phyloP scores from a whole-genome alignment of 2,888 invertebrate genomes.

The Yponomeuta malinellus region DNA sequence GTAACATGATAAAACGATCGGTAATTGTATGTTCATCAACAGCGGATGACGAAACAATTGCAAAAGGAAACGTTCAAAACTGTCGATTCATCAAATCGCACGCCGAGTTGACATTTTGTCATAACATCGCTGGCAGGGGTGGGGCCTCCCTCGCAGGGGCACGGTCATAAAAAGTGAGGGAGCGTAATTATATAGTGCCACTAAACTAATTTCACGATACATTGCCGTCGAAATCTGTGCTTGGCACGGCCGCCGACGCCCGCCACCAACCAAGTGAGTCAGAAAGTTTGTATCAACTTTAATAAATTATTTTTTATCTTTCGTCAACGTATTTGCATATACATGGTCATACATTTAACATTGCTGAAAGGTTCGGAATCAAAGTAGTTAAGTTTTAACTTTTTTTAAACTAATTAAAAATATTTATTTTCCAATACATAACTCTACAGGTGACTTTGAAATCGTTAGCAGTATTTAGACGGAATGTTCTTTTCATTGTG shows the following conservation, averaged over 20 bases:
- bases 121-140: constrained; percentile 42
- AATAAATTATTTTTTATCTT: too few relatives aligned
- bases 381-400: too few relatives aligned
- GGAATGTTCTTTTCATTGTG: too few relatives aligned
- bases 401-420: too few relatives aligned
- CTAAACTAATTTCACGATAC: constrained; percentile 77
- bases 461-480: too few relatives aligned
- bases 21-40: background rate
- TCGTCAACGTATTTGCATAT: too few relatives aligned
- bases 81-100: constrained; percentile 73
- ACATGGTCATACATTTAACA: too few relatives aligned
- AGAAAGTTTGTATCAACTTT: too few relatives aligned
- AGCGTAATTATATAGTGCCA: constrained; percentile 75
- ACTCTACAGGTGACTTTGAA: too few relatives aligned
- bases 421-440: too few relatives aligned
- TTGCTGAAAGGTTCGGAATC: too few relatives aligned
- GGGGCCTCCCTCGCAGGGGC: background rate
- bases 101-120: constrained; percentile 72
- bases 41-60: background rate
- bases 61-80: constrained; percentile 39
- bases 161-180: constrained; percentile 65
- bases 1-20: background rate
- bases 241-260: constrained; percentile 60
- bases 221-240: constrained; percentile 74
- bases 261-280: background rate